Evolutionary conservation across 1,140 invertebrate genomes (phyloP).

Genomic region (Diprion similis): DNA sequence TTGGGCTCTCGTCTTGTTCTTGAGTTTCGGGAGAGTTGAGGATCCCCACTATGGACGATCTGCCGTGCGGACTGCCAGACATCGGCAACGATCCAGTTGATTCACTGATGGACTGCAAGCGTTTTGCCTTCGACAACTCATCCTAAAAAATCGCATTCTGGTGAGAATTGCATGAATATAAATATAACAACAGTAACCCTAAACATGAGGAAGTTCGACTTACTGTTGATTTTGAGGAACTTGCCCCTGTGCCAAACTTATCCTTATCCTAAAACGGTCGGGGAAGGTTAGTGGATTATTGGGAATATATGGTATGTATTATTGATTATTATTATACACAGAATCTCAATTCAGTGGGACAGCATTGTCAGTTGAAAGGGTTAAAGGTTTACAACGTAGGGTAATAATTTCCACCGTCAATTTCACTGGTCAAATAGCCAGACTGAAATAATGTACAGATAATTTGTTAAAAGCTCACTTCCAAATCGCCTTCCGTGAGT

Average conservation of each 20-base stretch:
- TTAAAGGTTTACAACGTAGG: not conserved
- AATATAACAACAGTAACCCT: not conserved
- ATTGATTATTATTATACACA: not conserved
- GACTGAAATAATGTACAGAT: slow-evolving; percentile 13
- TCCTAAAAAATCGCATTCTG: slow-evolving; percentile 37
- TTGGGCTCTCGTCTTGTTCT: slow-evolving; percentile 48
- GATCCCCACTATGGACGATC: slow-evolving; percentile 49
- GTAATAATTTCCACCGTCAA: not conserved
- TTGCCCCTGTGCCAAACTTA: slow-evolving; percentile 51
- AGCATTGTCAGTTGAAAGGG: not conserved
- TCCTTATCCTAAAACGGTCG: slow-evolving; percentile 51
- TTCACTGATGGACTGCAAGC: slow-evolving; percentile 52
- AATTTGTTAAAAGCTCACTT: slow-evolving; percentile 39
- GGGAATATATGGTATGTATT: not conserved
- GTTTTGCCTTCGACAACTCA: slow-evolving; percentile 47
- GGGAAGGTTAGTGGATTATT: slow-evolving; percentile 26
- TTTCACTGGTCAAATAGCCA: not conserved
- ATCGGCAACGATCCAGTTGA: slow-evolving; percentile 34
- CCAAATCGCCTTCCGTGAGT: slow-evolving; percentile 56
- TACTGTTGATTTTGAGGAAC: slow-evolving; percentile 53
- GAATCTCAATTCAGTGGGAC: no score
- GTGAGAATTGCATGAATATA: not conserved
- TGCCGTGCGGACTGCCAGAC: slow-evolving; percentile 47
- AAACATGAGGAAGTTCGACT: slow-evolving; percentile 38
- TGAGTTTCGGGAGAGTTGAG: slow-evolving; percentile 46